A percentile compares a stretch with the other conserved stretches of the same genome.
phyloP scores from a whole-genome alignment of 2,888 invertebrate species.

The Philereme transversata region DNA sequence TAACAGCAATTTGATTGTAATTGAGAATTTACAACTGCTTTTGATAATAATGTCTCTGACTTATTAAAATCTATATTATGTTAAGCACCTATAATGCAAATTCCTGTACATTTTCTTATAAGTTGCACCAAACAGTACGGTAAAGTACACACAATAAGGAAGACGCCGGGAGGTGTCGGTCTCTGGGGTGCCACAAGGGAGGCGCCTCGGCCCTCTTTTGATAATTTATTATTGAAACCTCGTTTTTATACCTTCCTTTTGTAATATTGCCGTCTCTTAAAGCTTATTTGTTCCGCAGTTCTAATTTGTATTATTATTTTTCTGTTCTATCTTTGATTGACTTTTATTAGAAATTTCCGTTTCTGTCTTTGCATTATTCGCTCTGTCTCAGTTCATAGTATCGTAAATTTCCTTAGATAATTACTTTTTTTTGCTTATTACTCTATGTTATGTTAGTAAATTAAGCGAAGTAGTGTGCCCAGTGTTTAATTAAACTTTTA shows the following conservation, averaged over 20 bases:
- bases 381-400: not conserved
- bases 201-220: constrained; percentile 37
- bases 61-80: too few relatives aligned
- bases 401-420: constrained; percentile 11
- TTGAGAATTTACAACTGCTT: too few relatives aligned
- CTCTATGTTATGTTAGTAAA: constrained; percentile 33
- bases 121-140: constrained; percentile 44
- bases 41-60: too few relatives aligned
- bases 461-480: constrained; percentile 29
- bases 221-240: constrained; percentile 44
- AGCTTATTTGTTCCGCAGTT: constrained; percentile 40
- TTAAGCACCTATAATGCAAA: not conserved
- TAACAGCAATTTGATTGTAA: too few relatives aligned
- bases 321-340: constrained; percentile 31
- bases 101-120: constrained; percentile 12
- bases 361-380: constrained; percentile 3
- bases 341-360: constrained; percentile 28
- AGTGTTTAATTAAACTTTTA: constrained; percentile 50
- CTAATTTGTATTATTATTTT: constrained; percentile 39
- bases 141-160: constrained; percentile 69
- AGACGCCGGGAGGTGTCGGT: constrained; percentile 71
- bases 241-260: constrained; percentile 41
- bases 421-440: constrained; percentile 26
- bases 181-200: constrained; percentile 50
- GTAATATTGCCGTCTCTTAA: constrained; percentile 37